These are phyloP conservation scores for Ochropleura plecta DNA, from an alignment of 2,888 invertebrate genomes.

Conservation along the genomic window DNA sequence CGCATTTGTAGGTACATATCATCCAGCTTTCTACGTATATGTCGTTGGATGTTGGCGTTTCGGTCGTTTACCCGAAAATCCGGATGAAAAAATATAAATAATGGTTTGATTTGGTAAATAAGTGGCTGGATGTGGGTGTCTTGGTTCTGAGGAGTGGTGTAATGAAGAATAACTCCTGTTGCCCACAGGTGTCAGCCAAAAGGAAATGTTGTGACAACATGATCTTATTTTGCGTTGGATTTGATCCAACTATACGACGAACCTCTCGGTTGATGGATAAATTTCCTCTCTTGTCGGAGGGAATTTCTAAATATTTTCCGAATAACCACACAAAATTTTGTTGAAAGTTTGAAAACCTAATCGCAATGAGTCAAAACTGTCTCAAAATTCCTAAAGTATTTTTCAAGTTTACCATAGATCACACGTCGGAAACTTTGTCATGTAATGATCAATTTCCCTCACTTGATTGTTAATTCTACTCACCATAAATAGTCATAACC, in stretches of 20 bases:
- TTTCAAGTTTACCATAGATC: neutral
- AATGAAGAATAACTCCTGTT: slow-evolving; percentile 21
- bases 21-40: slow-evolving; percentile 79
- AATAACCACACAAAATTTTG: no score
- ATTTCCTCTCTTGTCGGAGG: no score
- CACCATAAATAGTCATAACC: slow-evolving; percentile 17
- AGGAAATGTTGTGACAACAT: neutral
- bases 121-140: slow-evolving; percentile 55
- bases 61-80: slow-evolving; percentile 63
- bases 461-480: slow-evolving; percentile 2
- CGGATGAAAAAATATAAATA: slow-evolving; percentile 61
- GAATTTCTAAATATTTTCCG: neutral
- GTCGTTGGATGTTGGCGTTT: slow-evolving; percentile 68
- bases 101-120: slow-evolving; percentile 61
- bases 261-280: neutral
- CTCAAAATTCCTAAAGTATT: neutral
- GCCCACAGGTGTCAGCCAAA: slow-evolving; percentile 16
- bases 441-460: slow-evolving; percentile 34
- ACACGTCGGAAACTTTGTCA: slow-evolving; percentile 17
- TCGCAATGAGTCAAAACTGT: neutral
- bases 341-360: neutral
- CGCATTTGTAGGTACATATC: slow-evolving; percentile 75
- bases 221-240: neutral
- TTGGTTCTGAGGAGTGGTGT: slow-evolving; percentile 42
- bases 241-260: neutral